A percentile compares a stretch with the other conserved stretches of the same genome.
Evolutionary conservation across 2,113 vertebrate species (phyloP).

Genomic region (Bungarus multicinctus): DNA sequence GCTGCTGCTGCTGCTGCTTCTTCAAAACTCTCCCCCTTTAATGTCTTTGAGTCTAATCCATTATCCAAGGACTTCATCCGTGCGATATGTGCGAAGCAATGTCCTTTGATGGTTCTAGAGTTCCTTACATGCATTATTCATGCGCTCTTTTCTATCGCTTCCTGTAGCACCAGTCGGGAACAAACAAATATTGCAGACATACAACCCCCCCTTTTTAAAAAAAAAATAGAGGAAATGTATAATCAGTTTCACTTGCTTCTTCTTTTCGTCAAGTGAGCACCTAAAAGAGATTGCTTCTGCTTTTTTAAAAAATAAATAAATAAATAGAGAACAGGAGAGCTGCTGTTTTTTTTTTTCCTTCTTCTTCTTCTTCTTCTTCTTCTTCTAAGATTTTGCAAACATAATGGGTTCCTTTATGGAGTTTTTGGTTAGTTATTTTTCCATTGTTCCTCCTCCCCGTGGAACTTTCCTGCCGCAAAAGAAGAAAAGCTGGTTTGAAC

Average conservation of each 20-base stretch:
- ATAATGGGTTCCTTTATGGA: not conserved
- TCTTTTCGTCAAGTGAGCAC: not conserved
- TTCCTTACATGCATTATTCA: conserved; percentile 63
- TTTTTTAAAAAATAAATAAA: not conserved
- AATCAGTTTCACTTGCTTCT: not conserved
- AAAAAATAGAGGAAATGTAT: not conserved
- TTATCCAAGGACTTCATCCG: conserved; percentile 24
- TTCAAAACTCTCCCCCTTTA: conserved; percentile 10
- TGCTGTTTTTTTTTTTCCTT: not conserved
- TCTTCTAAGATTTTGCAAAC: not conserved
- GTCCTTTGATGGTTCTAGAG: conserved; percentile 54
- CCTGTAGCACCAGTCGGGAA: conserved; percentile 59
- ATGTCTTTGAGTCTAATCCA: conserved; percentile 22
- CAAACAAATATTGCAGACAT: not conserved
- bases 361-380: too few species aligned
- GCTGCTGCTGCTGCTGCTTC: not conserved
- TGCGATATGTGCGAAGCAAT: conserved; percentile 35
- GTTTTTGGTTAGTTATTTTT: not conserved
- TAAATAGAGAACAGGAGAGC: not conserved
- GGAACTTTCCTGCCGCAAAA: not conserved
- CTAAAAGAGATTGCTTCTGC: not conserved
- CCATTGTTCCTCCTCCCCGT: not conserved
- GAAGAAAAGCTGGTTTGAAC: not conserved
- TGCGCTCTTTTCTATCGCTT: conserved; percentile 58
- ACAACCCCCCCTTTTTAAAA: too few species aligned